Evolutionary conservation across 2,888 invertebrate species (phyloP).

Genomic region (Cheilosia grossa): DNA sequence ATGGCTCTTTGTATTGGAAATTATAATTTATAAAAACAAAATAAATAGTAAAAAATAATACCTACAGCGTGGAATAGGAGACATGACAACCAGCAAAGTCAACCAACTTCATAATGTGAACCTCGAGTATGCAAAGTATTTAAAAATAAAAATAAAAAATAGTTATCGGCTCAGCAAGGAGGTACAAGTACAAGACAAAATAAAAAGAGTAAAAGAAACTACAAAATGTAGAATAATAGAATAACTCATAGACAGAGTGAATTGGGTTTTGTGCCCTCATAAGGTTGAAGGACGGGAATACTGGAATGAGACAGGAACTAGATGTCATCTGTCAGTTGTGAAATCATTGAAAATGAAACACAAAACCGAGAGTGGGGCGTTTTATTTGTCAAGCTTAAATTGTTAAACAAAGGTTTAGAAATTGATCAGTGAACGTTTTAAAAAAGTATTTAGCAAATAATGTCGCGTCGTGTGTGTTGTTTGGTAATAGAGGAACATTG

Average conservation of each 20-base stretch:
- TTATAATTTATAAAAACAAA: constrained; percentile 53
- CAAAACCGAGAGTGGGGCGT: constrained; percentile 11
- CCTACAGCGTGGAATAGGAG: constrained; percentile 21
- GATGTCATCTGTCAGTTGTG: neutral
- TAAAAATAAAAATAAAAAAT: neutral
- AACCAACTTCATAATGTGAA: constrained; percentile 45
- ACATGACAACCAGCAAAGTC: constrained; percentile 43
- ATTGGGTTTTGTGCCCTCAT: constrained; percentile 20
- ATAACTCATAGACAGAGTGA: neutral
- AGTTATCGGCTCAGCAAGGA: constrained; percentile 30
- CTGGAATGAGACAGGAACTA: constrained; percentile 16
- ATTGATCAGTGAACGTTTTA: no score
- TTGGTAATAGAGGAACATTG: no score
- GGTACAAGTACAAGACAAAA: neutral
- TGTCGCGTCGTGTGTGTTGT: no score
- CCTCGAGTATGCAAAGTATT: constrained; percentile 59
- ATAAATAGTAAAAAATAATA: constrained; percentile 39
- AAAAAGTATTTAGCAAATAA: no score
- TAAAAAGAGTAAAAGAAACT: constrained; percentile 9
- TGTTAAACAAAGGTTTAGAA: no score
- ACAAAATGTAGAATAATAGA: constrained; percentile 27
- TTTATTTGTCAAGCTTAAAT: no score
- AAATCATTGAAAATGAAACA: constrained; percentile 2
- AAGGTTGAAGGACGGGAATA: constrained; percentile 14
- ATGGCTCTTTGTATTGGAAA: constrained; percentile 58